Base-by-base conservation (phyloP, 2,113 vertebrate genomes). In the Chauna torquata region DNA sequence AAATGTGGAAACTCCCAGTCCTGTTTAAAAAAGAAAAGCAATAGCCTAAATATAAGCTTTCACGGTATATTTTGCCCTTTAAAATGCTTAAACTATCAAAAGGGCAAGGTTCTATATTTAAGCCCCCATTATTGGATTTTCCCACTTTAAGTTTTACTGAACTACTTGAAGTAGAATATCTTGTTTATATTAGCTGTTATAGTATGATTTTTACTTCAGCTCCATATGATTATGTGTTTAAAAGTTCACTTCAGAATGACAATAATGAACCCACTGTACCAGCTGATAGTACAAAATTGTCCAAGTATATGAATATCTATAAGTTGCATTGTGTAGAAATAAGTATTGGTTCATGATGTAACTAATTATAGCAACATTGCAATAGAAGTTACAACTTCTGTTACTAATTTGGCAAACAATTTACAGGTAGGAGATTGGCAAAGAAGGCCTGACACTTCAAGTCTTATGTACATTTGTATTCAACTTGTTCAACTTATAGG, bases 1-100 rank as follows among this genome's bases (percentile, higher is more conserved):
- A 99, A 99, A 95, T 99, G 99, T 82, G 99, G 99, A 97, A 99
- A 99, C 91, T 99, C 99, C 99, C 99, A 99, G 95, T 99, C 99
- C 99, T 99, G 95, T 94, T 59, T 65, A 82, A 96, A 80, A 94
- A 86, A 90, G 18, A 97, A 96, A 75, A 95, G 16, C 15, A 90
- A 82, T 47, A 78, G 12, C 23, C 49, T 80, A 69, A 85, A 91
- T 76, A 58, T 28, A 89, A 94, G 27, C 1, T 92, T 72, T 78
- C 24, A 45, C 1, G 3, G 23, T 50, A 30, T 50, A 58, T 66
- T 93, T 58, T 82, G 6, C 36, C 80, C 23, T 77, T 88, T 89
- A 54, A 82, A 91, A 72, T 44, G 16, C 16, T 82, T 82, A 69
- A 87, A 91, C 58, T 74, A 90, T 77, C 54, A 88, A 69, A 81